phyloP scores from a whole-genome alignment of 2,888 invertebrate species.

The Aphrophora alni region DNA sequence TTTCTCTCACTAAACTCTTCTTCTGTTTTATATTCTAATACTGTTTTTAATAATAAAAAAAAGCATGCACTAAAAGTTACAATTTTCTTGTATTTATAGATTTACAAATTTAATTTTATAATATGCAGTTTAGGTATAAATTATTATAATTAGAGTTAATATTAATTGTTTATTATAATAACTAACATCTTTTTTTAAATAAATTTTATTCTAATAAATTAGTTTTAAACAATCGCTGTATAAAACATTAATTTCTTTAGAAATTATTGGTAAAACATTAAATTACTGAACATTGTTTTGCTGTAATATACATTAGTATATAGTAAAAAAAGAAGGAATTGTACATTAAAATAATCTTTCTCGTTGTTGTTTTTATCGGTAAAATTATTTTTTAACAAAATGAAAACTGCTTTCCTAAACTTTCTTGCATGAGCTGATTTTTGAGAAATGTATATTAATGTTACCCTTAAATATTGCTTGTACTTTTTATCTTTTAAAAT shows the following conservation, averaged over 20 bases:
- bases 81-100: background rate
- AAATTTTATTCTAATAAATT: no score
- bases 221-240: no score
- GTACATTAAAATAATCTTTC: no score
- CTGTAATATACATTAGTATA: no score
- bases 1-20: background rate
- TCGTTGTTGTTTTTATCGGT: no score
- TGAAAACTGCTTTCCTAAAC: background rate
- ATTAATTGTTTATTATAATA: background rate
- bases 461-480: conserved; percentile 5
- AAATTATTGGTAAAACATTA: no score
- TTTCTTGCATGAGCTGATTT: conserved; percentile 6
- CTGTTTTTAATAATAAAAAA: background rate
- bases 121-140: background rate
- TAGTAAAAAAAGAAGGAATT: no score
- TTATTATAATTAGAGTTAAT: background rate
- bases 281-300: no score
- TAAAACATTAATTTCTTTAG: no score
- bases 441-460: background rate
- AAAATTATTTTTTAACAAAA: no score
- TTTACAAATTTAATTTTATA: background rate
- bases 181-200: background rate
- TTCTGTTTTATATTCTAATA: background rate
- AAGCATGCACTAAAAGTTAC: background rate
- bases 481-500: background rate